Evolutionary conservation across 2,888 invertebrate species (phyloP), one percentile per base, ranked within the genome.

Genomic region (Noctua comes): DNA sequence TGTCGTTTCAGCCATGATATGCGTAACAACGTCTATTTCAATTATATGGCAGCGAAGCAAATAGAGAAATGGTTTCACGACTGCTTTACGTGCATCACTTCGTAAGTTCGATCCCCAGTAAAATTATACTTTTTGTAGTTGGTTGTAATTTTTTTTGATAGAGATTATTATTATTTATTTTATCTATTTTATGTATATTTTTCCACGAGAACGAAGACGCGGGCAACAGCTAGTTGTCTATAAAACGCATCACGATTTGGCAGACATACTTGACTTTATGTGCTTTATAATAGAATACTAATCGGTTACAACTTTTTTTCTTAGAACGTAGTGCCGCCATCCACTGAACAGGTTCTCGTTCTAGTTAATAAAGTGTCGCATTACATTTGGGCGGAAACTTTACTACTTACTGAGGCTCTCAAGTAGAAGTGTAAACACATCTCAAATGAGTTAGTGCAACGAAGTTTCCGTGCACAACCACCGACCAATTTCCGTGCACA

Each of bases 401-500:
- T 27, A 24, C 8, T 36, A 62, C 18, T 59, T 84, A 68, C 8
- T 46, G 85, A 68, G 6, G 80, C 40, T 27, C 5, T 62, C 71
- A 4, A 66, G 65, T 27, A 48, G 43, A 21, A 57, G 40, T 80
- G 43, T 24, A 62, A 85, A 85, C 68, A 64, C 82, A 68, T 51
- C 62, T 57, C 68, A 18, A 85, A 68, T 57, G 40, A 64, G 31
- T 73, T 64, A 81, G 48, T 73, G 16, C 8, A 43, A 36, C 18
- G 5, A 85, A 85, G 71, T 80, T 80, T 18, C 13, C 16, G n/a
- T 16, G 16, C 69, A 27, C 43, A 16, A 24, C 54, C 62, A 48
- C 68, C 21, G 62, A 68, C 48, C 68, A 81, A 81, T 73, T 81
- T 85, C 57, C 82, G 48, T 48, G 43, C 54, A 62, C 66, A 36